Conservation (phyloP, 2,888 invertebrate genomes). For the Meghimatium bilineatum region DNA sequence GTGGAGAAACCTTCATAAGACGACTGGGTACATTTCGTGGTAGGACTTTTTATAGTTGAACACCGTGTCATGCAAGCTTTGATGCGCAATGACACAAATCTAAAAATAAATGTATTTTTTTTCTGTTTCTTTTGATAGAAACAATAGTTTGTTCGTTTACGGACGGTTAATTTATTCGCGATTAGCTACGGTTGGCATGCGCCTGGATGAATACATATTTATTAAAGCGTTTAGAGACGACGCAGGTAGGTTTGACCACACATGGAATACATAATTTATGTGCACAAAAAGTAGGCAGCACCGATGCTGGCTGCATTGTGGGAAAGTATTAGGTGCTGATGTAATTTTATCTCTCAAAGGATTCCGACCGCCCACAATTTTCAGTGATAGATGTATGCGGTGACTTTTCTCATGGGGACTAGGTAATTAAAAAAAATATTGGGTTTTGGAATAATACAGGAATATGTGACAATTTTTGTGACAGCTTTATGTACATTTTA, state of each 20-base stretch:
- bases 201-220: not conserved
- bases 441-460: too few species aligned
- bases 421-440: too few species aligned
- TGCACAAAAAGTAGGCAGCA: not conserved
- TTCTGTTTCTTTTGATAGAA: not conserved
- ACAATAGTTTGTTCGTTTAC: not conserved
- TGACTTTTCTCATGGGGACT: too few species aligned
- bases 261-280: not conserved
- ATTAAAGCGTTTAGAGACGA: not conserved
- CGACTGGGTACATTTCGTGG: not conserved
- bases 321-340: too few species aligned
- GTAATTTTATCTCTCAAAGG: too few species aligned
- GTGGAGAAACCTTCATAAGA: not conserved
- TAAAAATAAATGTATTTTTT: not conserved
- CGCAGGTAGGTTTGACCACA: not conserved
- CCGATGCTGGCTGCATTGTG: too few species aligned
- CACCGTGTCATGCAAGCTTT: slow-evolving; percentile 11
- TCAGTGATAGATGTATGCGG: too few species aligned
- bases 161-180: not conserved
- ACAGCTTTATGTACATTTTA: too few species aligned
- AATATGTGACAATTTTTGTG: too few species aligned
- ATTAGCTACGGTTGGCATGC: not conserved
- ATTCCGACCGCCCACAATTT: too few species aligned
- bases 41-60: not conserved
- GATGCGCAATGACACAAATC: not conserved